phyloP scores from a whole-genome alignment of 2,888 invertebrate species.

The Archaeoteleia sp. region DNA sequence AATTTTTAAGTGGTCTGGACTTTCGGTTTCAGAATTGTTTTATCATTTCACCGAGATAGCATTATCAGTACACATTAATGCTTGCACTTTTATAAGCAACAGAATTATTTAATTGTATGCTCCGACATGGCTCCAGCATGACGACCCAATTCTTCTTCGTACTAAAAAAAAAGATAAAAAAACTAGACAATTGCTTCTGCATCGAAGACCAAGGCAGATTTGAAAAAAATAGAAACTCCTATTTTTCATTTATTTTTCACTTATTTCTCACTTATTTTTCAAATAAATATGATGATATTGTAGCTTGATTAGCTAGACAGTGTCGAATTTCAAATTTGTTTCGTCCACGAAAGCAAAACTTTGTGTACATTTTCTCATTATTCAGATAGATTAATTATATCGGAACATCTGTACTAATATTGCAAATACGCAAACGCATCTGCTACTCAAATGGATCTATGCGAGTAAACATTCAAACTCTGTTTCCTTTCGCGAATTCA shows the following conservation, averaged over 20 bases:
- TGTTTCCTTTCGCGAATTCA: neutral
- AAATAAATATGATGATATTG: too few relatives aligned
- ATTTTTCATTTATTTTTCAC: constrained; percentile 47
- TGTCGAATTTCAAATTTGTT: constrained; percentile 14
- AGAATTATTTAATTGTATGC: constrained; percentile 74
- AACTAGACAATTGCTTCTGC: too few relatives aligned
- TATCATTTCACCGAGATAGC: constrained; percentile 73
- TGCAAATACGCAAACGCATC: constrained; percentile 15
- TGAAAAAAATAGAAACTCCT: too few relatives aligned
- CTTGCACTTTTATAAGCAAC: constrained; percentile 74
- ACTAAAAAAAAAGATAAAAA: constrained; percentile 55
- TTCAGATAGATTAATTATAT: constrained; percentile 17
- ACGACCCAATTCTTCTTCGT: constrained; percentile 71
- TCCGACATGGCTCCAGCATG: constrained; percentile 71
- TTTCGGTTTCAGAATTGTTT: constrained; percentile 58
- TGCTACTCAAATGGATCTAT: constrained; percentile 14
- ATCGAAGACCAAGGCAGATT: too few relatives aligned
- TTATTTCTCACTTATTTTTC: too few relatives aligned
- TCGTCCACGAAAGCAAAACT: neutral
- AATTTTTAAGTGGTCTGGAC: constrained; percentile 48
- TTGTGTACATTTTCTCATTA: neutral
- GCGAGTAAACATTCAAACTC: constrained; percentile 3
- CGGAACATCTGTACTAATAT: constrained; percentile 41
- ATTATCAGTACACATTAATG: constrained; percentile 74
- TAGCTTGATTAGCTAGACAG: too few relatives aligned